Evolutionary conservation across 2,113 vertebrate species (phyloP), one percentile per base, ranked within the genome.

Genomic region (Microcebus jonahi): DNA sequence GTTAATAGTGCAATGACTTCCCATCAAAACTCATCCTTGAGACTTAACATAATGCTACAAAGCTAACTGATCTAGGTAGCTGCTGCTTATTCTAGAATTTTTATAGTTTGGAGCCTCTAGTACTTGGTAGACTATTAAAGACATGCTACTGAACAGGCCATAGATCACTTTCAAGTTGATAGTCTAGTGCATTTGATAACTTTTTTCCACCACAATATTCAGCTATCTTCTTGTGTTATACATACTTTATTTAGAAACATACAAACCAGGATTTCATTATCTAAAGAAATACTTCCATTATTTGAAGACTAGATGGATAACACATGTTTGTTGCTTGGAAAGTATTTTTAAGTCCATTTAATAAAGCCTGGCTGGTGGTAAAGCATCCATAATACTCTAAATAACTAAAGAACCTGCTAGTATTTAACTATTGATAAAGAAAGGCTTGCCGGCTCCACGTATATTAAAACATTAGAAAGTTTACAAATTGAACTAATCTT

Each of bases 161-260:
- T 8, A 91, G 50, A 20, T 94, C 10, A 53, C n/a, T 94, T 88
- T 57, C 23, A 91, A 95, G 48, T 5, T 21, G 5, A 34, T 6
- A 93, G 23, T 12, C 23, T 31, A 39, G 1, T 13, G 13, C 36
- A 77, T 61, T 68, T 68, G n/a, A 70, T 48, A 83, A 89, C 29
- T 80, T 50, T 65, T 85, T 82, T 27, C 8, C 11, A 87, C 8
- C 18, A 93, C 70, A 67, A 59, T 76, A 86, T 65, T 91, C 7
- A 29, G 25, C 39, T 93, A 42, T 70, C 31, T 83, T 92, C 42
- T 55, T 63, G 8, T n/a, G 53, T 39, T 82, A 63, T 25, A 63
- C 10, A 55, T 50, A 93, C 10, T 95, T 92, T 59, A 86, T 50
- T 95, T 85, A 95, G 77, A 29, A 53, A 88, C n/a, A 94, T n/a